These are phyloP conservation scores for Silurus aristotelis DNA, from an alignment of 2,797 vertebrate species.

Conservation along the genomic window DNA sequence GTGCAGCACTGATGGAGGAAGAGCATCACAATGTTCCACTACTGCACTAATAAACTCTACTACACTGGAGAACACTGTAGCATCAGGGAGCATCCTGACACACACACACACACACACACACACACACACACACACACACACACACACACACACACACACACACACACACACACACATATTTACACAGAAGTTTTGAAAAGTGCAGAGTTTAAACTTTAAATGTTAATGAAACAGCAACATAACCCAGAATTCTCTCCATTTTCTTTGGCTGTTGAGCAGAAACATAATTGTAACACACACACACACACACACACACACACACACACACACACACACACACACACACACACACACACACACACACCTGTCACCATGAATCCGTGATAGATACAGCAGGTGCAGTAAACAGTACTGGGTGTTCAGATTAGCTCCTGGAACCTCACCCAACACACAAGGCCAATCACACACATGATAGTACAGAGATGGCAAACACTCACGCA, in stretches of 20 bases:
- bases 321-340: too few relatives aligned
- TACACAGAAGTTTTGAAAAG: constrained; percentile 16
- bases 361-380: constrained; percentile 84
- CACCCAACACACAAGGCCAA: constrained; percentile 78
- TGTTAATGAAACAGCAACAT: background rate
- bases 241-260: background rate
- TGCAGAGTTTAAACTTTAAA: too few relatives aligned
- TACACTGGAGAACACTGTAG: constrained; percentile 80
- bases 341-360: background rate
- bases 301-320: too few relatives aligned
- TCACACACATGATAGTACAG: constrained; percentile 78
- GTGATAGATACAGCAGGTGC: constrained; percentile 80
- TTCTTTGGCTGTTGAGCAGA: background rate
- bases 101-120: constrained; percentile 51
- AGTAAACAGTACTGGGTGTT: constrained; percentile 82
- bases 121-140: constrained; percentile 12
- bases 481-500: constrained; percentile 77
- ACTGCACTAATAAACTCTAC: constrained; percentile 72
- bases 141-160: constrained; percentile 47
- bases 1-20: constrained; percentile 76
- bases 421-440: constrained; percentile 70
- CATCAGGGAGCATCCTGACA: constrained; percentile 84
- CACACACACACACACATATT: constrained; percentile 5
- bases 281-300: background rate
- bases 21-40: constrained; percentile 72